Evolutionary conservation across 2,888 invertebrate genomes (phyloP), one percentile per base, ranked within the genome.

Genomic region (Agrypnus murinus): DNA sequence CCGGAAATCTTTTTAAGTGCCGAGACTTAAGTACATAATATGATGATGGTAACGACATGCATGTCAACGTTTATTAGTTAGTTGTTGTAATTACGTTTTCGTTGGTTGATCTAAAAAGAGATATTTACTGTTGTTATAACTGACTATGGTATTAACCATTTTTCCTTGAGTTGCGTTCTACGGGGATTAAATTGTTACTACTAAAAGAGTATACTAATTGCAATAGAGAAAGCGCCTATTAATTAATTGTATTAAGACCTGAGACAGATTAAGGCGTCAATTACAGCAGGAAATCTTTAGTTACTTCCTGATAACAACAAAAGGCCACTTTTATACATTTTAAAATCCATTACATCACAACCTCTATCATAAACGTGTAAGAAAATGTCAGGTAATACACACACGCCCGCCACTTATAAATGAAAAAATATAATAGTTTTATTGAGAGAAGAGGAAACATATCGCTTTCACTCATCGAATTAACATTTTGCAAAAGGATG

Each of bases 1-100:
- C 75, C 73, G 75, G 73, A 75, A 75, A 69, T 65, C 53, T 36
- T 55, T 31, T 36, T 55, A 32, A n/a, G n/a, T n/a, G n/a, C n/a
- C n/a, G n/a, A n/a, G n/a, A 12, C 57, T 19, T 45, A 45, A 50
- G 45, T 55, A 63, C 55, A 55, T 68, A 53, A 68, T 68, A 55
- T 68, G 43, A 68, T 68, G 55, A 63, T 62, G 59, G 45, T 62
- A 62, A 68, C 63, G 40, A 67, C 69, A 50, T 50, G 69, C 48
- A 58, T 69, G 59, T 62, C 63, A 58, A 32, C 64, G 57, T 57
- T 62, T 40, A 64, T 65, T 65, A 62, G 19, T 14, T 19, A 34
- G n/a, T n/a, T n/a, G n/a, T n/a, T n/a, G n/a, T 36, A 10, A 64
- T 64, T 64, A 64, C 15, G 19, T 19, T 60, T 45, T 60, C 5